Evolutionary conservation across 2,888 invertebrate species (phyloP).

Genomic region (Pseudanteris insignis): DNA sequence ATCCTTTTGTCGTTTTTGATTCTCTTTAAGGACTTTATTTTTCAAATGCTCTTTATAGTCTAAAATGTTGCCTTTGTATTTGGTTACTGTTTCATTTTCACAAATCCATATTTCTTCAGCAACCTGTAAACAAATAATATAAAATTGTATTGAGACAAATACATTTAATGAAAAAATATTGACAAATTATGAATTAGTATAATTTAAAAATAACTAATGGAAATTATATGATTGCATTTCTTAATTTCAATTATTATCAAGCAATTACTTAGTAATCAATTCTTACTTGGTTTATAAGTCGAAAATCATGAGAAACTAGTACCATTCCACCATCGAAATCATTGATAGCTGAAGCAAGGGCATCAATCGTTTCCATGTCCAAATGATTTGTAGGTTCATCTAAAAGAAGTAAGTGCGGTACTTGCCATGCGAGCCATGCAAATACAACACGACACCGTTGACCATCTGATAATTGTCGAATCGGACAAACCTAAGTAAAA

Average conservation of each 20-base stretch:
- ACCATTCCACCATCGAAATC: conserved; percentile 99
- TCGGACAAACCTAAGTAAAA: conserved; percentile 95
- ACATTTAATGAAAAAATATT: too few relatives aligned
- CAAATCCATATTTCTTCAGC: conserved; percentile 99
- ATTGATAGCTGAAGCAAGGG: conserved; percentile 95
- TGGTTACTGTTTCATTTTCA: conserved; percentile 93
- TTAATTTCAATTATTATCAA: too few relatives aligned
- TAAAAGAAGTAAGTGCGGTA: conserved; percentile 89
- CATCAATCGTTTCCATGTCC: conserved; percentile 98
- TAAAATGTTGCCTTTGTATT: conserved; percentile 96
- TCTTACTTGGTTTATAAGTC: conserved; percentile 94
- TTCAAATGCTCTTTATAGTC: conserved; percentile 96
- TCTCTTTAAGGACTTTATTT: conserved; percentile 83
- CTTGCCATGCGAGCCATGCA: conserved; percentile 98
- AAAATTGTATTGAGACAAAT: neutral
- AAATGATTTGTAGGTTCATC: conserved; percentile 94
- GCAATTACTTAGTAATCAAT: too few relatives aligned
- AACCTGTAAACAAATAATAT: conserved; percentile 75
- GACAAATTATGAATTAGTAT: too few relatives aligned
- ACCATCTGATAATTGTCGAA: conserved; percentile 85
- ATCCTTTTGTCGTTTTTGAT: conserved; percentile 62
- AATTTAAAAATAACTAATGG: too few relatives aligned
- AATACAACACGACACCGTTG: conserved; percentile 98
- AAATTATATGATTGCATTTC: neutral
- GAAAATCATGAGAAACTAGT: conserved; percentile 99